phyloP scores from a whole-genome alignment of 2,888 invertebrate genomes.

The Sphaerophoria rueppellii region DNA sequence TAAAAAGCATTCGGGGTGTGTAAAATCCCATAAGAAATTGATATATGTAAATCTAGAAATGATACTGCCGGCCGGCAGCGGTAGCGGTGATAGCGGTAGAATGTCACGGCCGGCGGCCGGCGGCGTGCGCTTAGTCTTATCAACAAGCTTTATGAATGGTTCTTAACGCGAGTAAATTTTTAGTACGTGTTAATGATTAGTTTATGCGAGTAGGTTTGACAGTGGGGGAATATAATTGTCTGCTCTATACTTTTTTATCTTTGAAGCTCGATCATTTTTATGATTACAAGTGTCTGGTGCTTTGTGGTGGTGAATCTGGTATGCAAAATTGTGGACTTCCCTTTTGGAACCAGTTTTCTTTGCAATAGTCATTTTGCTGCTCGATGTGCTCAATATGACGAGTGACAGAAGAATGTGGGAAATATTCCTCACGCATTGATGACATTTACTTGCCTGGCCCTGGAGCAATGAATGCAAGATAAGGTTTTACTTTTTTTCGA shows the following conservation, averaged over 20 bases:
- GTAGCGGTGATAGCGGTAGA: background rate
- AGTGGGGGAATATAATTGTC: conserved; percentile 6
- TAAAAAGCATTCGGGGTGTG: conserved; percentile 27
- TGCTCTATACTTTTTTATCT: background rate
- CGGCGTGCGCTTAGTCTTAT: conserved; percentile 42
- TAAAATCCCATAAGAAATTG: conserved; percentile 55
- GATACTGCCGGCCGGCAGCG: conserved; percentile 40
- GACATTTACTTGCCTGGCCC: too few relatives aligned
- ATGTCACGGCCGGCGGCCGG: too few relatives aligned
- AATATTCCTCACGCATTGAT: too few relatives aligned
- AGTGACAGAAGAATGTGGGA: too few relatives aligned
- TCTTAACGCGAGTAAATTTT: conserved; percentile 5
- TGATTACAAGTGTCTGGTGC: background rate
- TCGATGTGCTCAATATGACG: too few relatives aligned
- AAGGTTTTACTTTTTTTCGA: too few relatives aligned
- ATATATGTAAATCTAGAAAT: conserved; percentile 59
- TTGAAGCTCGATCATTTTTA: conserved; percentile 1
- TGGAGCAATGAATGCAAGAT: too few relatives aligned
- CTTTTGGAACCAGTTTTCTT: conserved; percentile 12
- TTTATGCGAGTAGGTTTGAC: background rate
- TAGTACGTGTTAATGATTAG: background rate
- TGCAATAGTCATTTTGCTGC: background rate
- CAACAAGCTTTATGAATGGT: conserved; percentile 30
- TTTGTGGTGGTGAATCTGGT: background rate
- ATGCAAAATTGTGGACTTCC: conserved; percentile 2